Conservation (phyloP, 2,113 vertebrate species). For the Gymnogyps californianus region DNA sequence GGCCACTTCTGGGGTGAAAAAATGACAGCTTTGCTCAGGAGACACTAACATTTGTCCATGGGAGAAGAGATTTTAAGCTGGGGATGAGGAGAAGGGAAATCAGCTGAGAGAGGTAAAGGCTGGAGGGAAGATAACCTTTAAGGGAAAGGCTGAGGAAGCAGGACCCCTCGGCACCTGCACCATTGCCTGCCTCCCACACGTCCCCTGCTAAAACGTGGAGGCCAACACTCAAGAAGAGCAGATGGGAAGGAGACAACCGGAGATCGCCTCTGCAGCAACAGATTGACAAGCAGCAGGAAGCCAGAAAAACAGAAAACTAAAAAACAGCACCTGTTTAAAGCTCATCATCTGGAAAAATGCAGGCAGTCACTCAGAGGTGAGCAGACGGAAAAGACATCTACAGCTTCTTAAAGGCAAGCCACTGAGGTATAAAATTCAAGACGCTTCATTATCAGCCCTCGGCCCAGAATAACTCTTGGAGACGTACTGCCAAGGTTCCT, state of each 20-base stretch:
- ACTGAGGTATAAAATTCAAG: background rate
- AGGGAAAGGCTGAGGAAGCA: background rate
- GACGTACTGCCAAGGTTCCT: background rate
- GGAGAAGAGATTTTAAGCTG: background rate
- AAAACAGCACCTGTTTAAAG: constrained; percentile 20
- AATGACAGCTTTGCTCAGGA: background rate
- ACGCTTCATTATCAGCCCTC: background rate
- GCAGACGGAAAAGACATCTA: background rate
- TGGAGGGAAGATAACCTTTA: background rate
- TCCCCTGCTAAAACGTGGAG: background rate
- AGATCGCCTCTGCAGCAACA: background rate
- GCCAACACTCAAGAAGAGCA: background rate
- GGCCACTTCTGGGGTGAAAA: background rate
- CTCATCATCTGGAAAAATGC: background rate
- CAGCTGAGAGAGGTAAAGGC: background rate
- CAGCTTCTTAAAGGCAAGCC: background rate
- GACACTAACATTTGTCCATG: background rate
- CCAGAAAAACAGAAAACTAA: background rate
- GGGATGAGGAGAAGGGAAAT: background rate
- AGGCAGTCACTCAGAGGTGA: background rate
- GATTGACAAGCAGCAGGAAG: background rate
- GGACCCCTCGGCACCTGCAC: background rate
- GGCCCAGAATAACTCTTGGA: background rate
- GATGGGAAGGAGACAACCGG: background rate
- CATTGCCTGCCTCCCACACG: rapidly evolving